Conservation (phyloP, 2,797 vertebrate genomes). For the Perodicticus potto region DNA sequence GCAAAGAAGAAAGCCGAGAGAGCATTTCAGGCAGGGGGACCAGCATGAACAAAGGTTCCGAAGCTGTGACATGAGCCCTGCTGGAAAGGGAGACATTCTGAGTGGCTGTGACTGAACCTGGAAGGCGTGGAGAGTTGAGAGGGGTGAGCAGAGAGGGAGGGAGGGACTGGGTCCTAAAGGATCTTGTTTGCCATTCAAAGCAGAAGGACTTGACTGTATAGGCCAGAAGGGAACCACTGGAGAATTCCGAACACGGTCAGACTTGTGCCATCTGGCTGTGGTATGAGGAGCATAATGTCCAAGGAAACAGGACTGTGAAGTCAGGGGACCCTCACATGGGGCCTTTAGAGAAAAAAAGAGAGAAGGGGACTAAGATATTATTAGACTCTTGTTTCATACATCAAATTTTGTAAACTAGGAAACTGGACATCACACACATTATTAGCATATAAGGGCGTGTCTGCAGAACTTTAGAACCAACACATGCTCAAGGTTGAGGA, state of each 20-base stretch:
- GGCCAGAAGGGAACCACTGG: neutral
- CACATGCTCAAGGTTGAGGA: neutral
- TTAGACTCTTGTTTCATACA: neutral
- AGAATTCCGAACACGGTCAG: neutral
- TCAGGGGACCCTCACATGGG: neutral
- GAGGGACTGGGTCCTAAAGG: neutral
- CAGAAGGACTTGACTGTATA: neutral
- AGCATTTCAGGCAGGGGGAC: neutral
- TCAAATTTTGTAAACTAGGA: neutral
- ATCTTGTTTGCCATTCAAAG: neutral
- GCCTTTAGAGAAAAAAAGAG: neutral
- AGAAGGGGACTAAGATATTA: neutral
- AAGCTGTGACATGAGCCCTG: fast-evolving
- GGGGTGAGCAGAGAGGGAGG: neutral
- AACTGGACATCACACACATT: neutral
- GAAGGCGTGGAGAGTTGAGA: neutral
- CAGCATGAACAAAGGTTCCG: no score
- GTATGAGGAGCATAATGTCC: neutral
- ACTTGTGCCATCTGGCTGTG: neutral
- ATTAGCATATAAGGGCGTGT: neutral
- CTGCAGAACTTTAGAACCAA: neutral
- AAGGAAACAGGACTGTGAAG: neutral
- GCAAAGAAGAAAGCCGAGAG: neutral
- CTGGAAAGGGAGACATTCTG: neutral
- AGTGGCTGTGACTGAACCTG: neutral